Percentiles rank a stretch among this genome's conserved stretches.
phyloP scores from a whole-genome alignment of 2,797 vertebrate species.

The Gila robusta region DNA sequence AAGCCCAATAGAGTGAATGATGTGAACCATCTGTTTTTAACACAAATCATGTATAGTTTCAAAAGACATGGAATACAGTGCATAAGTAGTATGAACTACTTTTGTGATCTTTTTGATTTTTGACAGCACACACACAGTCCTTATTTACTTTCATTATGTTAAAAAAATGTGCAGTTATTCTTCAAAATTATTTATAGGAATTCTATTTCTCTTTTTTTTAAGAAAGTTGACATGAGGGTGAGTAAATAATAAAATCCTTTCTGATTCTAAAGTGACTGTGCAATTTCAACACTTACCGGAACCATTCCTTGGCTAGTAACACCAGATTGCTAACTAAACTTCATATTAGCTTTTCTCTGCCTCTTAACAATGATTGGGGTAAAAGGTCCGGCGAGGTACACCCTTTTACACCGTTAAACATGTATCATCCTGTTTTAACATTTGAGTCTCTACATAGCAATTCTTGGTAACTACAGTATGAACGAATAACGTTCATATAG shows the following conservation, averaged over 20 bases:
- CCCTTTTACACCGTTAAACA: background rate
- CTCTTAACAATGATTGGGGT: background rate
- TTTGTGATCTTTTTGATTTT: background rate
- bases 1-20: background rate
- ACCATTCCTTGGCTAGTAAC: background rate
- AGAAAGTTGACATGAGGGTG: background rate
- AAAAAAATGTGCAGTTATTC: background rate
- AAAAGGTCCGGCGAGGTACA: background rate
- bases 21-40: background rate
- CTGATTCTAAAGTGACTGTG: conserved; percentile 1
- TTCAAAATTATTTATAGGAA: background rate
- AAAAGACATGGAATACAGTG: background rate
- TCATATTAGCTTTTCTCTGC: background rate
- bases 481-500: background rate
- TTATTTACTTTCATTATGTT: background rate
- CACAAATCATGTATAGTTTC: background rate
- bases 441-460: background rate
- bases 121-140: background rate
- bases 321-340: conserved; percentile 22
- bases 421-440: background rate
- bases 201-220: too few species aligned
- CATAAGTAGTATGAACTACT: background rate
- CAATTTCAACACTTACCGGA: background rate
- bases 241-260: background rate
- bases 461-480: background rate